Conservation (phyloP, 2,797 vertebrate species). For the Trichosurus vulpecula region DNA sequence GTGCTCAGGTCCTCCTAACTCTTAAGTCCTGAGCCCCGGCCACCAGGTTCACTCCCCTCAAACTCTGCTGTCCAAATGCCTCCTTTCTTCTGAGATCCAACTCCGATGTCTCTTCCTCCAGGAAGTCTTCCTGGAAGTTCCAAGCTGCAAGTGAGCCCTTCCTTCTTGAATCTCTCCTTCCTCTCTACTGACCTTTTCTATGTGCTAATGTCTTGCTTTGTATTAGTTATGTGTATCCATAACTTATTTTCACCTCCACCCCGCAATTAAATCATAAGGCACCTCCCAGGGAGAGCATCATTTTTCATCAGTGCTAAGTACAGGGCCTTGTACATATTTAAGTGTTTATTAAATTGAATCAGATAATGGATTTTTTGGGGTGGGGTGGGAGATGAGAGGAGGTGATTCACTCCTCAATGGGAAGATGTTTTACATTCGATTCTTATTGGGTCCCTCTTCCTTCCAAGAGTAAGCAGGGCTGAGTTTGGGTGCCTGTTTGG, state of each 20-base stretch:
- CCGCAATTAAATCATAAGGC: background rate
- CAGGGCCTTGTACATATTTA: background rate
- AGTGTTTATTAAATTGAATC: background rate
- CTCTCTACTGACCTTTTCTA: slow-evolving; percentile 36
- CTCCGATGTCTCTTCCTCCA: background rate
- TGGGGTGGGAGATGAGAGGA: background rate
- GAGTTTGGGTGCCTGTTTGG: background rate
- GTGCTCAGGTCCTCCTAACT: background rate
- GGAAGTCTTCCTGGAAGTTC: background rate
- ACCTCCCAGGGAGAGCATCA: background rate
- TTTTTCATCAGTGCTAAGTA: background rate
- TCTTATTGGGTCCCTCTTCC: background rate
- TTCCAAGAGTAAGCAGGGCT: background rate
- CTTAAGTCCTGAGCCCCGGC: background rate
- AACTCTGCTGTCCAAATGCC: background rate
- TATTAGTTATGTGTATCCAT: background rate
- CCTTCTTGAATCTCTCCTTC: slow-evolving; percentile 33
- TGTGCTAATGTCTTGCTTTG: slow-evolving; percentile 22
- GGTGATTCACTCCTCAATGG: background rate
- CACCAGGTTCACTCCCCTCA: background rate
- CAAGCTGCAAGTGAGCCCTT: background rate
- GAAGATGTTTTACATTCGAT: background rate
- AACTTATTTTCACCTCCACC: background rate
- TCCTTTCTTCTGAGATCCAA: background rate
- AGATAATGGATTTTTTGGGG: background rate